Evolutionary conservation across 2,888 invertebrate genomes (phyloP), one percentile per base, ranked within the genome.

Genomic region (Trachelus stipa): DNA sequence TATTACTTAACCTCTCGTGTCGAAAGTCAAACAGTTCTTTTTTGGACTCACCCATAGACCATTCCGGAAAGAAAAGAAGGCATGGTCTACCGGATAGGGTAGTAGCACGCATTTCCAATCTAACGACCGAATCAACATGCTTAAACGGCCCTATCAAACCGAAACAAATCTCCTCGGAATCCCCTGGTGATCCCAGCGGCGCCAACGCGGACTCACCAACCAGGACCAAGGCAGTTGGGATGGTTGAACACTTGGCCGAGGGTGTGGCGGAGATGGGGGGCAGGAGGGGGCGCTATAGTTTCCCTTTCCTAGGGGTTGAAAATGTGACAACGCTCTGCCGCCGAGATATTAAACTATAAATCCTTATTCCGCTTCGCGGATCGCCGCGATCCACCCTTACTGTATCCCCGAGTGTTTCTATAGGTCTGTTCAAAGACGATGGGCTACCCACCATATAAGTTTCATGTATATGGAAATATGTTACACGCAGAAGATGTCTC

Each of bases 321-420:
- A 88, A 88, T 88, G 88, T 87, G 88, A 86, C 88, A 84, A 85
- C 80, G 82, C 84, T 80, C 83, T 84, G 85, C 84, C 84, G 88
- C 88, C 89, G 90, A 91, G 91, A 91, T 91, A 91, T 91, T 91
- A 91, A 91, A 91, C 91, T 91, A 91, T 91, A 91, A 91, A 91
- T 91, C 91, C 89, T 91, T 91, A 91, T 91, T 88, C 90, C 87
- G 86, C 86, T 87, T 84, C 88, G 87, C 84, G 88, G 89, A 88
- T 88, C 88, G 82, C 88, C 84, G 84, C 85, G 83, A 86, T 81
- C 71, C 23, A 71, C 75, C 68, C 69, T 75, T 37, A 74, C 71
- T 77, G 11, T 71, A 34, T 37, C 75, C 77, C 71, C 23, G 40
- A 23, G 23, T 23, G 9, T 56, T 56, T 9, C 23, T 56, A 23